Conservation (phyloP, 2,888 invertebrate genomes). For the Brenthis ino region DNA sequence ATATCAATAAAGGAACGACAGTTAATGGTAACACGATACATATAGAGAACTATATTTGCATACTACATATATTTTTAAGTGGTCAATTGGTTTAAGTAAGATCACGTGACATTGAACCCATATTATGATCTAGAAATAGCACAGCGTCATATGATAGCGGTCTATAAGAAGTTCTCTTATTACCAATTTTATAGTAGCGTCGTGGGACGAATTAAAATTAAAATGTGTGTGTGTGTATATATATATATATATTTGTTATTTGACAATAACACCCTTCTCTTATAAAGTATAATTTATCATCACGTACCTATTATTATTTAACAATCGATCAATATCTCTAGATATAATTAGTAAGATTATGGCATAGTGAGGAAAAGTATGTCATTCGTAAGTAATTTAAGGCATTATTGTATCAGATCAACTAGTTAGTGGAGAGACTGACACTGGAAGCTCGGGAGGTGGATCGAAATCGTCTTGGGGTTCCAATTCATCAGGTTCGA, state of each 20-base stretch:
- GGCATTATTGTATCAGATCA: constrained; percentile 59
- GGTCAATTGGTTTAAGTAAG: constrained; percentile 38
- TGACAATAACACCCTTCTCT: too few relatives aligned
- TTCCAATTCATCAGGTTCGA: constrained; percentile 73
- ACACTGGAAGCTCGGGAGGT: constrained; percentile 62
- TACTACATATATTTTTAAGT: constrained; percentile 27
- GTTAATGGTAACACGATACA: constrained; percentile 18
- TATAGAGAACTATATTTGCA: constrained; percentile 7
- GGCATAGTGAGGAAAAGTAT: neutral
- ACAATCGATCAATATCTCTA: neutral
- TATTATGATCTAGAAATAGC: constrained; percentile 31
- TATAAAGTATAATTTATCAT: too few relatives aligned
- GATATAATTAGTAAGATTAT: neutral
- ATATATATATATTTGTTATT: too few relatives aligned
- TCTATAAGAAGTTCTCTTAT: neutral
- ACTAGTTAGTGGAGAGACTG: constrained; percentile 73
- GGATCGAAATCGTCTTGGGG: constrained; percentile 69
- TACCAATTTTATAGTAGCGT: neutral
- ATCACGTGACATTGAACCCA: constrained; percentile 39
- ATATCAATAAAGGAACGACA: constrained; percentile 22
- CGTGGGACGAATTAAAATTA: neutral
- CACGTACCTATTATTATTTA: too few relatives aligned
- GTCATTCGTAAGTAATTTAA: constrained; percentile 2
- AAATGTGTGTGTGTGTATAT: too few relatives aligned
- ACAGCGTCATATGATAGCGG: neutral